Base-by-base conservation (phyloP, 2,888 invertebrate species). In the Mayetiola destructor region DNA sequence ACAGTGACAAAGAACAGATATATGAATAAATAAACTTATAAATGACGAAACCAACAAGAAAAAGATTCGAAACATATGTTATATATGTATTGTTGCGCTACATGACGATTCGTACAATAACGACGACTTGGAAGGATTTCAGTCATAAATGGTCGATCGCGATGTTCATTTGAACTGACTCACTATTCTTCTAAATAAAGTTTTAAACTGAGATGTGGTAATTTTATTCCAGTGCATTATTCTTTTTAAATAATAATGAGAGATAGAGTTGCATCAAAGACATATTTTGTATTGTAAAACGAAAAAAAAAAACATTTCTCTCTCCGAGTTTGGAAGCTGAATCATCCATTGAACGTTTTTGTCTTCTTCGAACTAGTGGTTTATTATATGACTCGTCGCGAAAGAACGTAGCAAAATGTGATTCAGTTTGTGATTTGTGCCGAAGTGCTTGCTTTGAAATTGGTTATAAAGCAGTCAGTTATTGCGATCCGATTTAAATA, bases 81-180 rank as follows among this genome's bases (percentile, higher is more conserved):
- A 48, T 48, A 48, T 27, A 27, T 48, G 48, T 48, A 27, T 48
- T 23, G 48, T 48, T 48, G 48, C n/a, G 12, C 20, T 14, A 16
- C n/a, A 27, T 48, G 27, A 27, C 27, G 14, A 23, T 48, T 14
- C 23, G n/a, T 48, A 27, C 48, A 48, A 48, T 27, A 6, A 48
- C 48, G 27, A 27, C 2, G 27, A 48, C 14, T 48, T 27, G 16
- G 9, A 48, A 48, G 48, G 48, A 48, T 48, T 48, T 48, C 48
- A 48, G 48, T 48, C 48, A 48, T 48, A 27, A 48, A 48, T 48
- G 48, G 48, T 48, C 48, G 48, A 27, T 14, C 48, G 48, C 48
- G 48, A 23, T 27, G 48, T 48, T 48, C 27, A 48, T 48, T 23
- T 27, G 27, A 48, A 48, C n/a, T 5, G n/a, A 37, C 37, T 5